phyloP scores from a whole-genome alignment of 2,888 invertebrate genomes.

The Tridacna gigas region DNA sequence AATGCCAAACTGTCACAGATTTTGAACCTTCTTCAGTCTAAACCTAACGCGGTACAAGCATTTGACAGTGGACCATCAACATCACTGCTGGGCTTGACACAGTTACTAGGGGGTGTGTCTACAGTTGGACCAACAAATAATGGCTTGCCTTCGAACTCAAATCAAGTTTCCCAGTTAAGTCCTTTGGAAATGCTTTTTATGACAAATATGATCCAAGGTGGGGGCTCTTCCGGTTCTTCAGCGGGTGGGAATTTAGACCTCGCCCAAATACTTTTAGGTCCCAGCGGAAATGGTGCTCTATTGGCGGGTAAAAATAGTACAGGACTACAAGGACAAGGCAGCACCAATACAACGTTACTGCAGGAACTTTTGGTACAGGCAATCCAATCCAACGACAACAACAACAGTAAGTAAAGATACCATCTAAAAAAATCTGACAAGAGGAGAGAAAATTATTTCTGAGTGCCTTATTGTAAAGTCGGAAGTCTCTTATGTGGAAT shows the following conservation, averaged over 20 bases:
- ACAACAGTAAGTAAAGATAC: constrained; percentile 11
- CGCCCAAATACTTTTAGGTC: not conserved
- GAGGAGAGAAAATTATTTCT: no score
- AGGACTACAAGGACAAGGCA: not conserved
- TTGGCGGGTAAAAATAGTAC: constrained; percentile 6
- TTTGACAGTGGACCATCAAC: not conserved
- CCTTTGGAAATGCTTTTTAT: constrained; percentile 14
- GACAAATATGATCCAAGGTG: not conserved
- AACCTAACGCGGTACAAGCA: not conserved
- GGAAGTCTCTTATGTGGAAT: no score
- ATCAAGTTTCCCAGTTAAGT: not conserved
- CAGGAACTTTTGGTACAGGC: not conserved
- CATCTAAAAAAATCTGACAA: no score
- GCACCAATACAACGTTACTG: not conserved
- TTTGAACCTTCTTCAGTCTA: constrained; percentile 19
- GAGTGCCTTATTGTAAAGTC: no score
- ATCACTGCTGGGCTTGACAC: not conserved
- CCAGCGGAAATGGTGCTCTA: not conserved
- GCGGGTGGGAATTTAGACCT: not conserved
- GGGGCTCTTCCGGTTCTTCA: not conserved
- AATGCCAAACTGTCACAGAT: constrained; percentile 8
- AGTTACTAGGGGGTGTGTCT: no score
- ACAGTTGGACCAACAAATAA: not conserved
- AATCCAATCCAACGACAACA: not conserved
- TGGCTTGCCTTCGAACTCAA: not conserved